Evolutionary conservation across 2,888 invertebrate genomes (phyloP), one percentile per base, ranked within the genome.

Genomic region (Ethmia dodecea): DNA sequence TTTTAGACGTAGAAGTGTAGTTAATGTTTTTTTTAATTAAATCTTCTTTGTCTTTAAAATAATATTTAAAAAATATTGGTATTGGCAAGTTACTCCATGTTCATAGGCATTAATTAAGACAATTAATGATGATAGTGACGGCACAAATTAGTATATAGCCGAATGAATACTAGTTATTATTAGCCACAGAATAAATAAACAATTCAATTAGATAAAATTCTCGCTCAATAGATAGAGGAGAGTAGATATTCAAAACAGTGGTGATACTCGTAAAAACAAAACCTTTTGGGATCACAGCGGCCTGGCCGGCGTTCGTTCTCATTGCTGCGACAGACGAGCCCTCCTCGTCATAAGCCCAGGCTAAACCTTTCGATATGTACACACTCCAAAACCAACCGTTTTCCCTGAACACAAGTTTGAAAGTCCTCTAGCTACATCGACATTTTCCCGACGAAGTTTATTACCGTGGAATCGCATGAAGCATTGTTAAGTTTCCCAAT

Each of bases 271-370:
- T 35, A 33, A 39, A 38, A 33, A 38, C 31, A 39, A 37, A 34
- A 38, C 30, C 35, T 37, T 8, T 31, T 31, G 28, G 49, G 46
- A 48, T 45, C 40, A 36, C 37, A 37, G 43, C 45, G 43, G 43
- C 45, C 45, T 44, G 44, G 35, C 47, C 47, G 47, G 46, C 62
- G 53, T 62, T 52, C 52, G 55, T 63, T 57, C 57, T 65, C 60
- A 60, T 61, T 52, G 52, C 42, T 38, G 28, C 49, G 55, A 60
- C 62, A 61, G 48, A 55, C 57, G 56, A 64, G 58, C 57, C n/a
- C 57, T 58, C 59, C 57, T 57, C 55, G 49, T 60, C 57, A 58
- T 68, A 68, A 67, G 60, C 63, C 54, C 43, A 33, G 49, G 47
- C 53, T 53, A 60, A 54, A 51, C 51, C 49, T 54, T 50, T 43